These are phyloP conservation scores for Troilus luridus DNA, from an alignment of 2,888 invertebrate species.

Conservation along the genomic window DNA sequence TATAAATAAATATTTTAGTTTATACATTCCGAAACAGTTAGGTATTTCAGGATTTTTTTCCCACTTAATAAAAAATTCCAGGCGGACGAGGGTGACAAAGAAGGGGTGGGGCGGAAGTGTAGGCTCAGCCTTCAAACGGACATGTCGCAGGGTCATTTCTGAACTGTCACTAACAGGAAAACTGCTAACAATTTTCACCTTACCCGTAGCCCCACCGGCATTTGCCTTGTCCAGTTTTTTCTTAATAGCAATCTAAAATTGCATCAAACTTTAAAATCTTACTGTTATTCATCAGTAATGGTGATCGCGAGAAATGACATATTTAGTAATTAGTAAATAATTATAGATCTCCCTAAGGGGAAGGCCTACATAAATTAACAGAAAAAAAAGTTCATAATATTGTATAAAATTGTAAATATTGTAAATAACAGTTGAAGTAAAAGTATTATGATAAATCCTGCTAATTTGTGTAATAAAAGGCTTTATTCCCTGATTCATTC, in stretches of 20 bases:
- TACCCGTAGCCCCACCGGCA: background rate
- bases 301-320: too few relatives aligned
- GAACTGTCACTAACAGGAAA: conserved; percentile 25
- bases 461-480: too few relatives aligned
- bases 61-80: background rate
- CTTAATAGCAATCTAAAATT: background rate
- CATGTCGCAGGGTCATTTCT: background rate
- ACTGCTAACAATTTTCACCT: conserved; percentile 16
- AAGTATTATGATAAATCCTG: too few relatives aligned
- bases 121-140: background rate
- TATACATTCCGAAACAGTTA: background rate
- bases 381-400: too few relatives aligned
- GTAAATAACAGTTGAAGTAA: too few relatives aligned
- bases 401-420: too few relatives aligned
- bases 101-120: background rate
- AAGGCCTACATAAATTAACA: too few relatives aligned
- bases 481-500: too few relatives aligned
- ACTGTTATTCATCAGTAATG: background rate
- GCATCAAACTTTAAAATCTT: background rate
- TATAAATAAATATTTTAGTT: background rate
- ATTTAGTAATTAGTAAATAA: too few relatives aligned
- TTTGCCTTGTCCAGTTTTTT: background rate
- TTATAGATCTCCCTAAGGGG: too few relatives aligned
- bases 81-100: background rate
- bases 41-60: background rate